Percentiles rank a stretch among this genome's conserved stretches.
Conservation (phyloP, 2,888 invertebrate species). For the Junonia oenone region DNA sequence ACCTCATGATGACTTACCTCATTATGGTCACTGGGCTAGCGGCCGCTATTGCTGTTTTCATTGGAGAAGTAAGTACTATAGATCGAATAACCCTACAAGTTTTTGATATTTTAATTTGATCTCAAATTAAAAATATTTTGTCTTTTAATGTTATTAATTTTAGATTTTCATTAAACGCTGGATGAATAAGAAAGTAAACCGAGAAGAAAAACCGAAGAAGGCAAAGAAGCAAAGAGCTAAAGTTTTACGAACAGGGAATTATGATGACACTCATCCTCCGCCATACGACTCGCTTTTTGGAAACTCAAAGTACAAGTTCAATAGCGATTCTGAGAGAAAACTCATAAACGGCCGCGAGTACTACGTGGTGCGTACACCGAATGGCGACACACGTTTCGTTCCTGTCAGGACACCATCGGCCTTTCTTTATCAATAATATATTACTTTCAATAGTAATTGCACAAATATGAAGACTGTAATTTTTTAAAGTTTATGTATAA, state of each 20-base stretch:
- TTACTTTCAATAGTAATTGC: conserved; percentile 15
- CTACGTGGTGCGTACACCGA: conserved; percentile 81
- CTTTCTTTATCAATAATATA: conserved; percentile 79
- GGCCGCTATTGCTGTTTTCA: conserved; percentile 82
- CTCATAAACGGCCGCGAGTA: conserved; percentile 88
- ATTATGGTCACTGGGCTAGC: conserved; percentile 85
- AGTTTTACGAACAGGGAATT: conserved; percentile 16
- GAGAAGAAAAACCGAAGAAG: conserved; percentile 27
- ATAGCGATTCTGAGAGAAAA: conserved; percentile 63
- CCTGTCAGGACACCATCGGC: conserved; percentile 88
- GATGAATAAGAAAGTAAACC: conserved; percentile 20
- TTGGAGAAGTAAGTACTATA: conserved; percentile 82
- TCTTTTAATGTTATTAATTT: too few relatives aligned
- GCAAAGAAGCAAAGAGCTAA: conserved; percentile 30
- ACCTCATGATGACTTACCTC: conserved; percentile 88
- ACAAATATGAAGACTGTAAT: too few relatives aligned
- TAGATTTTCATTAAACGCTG: conserved; percentile 54
- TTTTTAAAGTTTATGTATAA: too few relatives aligned
- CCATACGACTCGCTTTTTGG: conserved; percentile 82
- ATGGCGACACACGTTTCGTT: conserved; percentile 83
- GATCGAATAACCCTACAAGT: too few relatives aligned
- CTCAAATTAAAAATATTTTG: too few relatives aligned
- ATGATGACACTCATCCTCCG: conserved; percentile 78
- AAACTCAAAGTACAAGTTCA: conserved; percentile 43
- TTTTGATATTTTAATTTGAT: too few relatives aligned